These are phyloP conservation scores for Dryadula phaetusa DNA, from an alignment of 2,888 invertebrate species.

Conservation along the genomic window DNA sequence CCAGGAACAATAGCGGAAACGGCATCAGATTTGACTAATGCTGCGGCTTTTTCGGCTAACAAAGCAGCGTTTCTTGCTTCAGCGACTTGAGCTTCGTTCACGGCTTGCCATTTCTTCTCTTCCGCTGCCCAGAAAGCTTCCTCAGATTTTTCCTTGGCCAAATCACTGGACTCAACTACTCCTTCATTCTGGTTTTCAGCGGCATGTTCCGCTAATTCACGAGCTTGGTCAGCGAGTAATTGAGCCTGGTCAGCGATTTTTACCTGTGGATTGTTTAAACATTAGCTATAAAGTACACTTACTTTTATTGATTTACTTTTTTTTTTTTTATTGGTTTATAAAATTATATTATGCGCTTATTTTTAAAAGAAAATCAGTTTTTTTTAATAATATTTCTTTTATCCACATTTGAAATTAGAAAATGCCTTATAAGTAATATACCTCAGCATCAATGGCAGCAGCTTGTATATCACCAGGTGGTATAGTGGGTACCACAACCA, in stretches of 20 bases:
- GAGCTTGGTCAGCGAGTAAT: conserved; percentile 60
- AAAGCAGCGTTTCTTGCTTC: conserved; percentile 68
- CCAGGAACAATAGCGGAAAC: conserved; percentile 39
- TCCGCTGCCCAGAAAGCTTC: conserved; percentile 64
- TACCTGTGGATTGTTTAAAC: conserved; percentile 41
- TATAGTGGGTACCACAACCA: conserved; percentile 55
- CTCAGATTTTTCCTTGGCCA: conserved; percentile 54
- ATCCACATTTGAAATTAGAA: too few relatives aligned
- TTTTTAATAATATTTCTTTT: too few relatives aligned
- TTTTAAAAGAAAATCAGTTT: too few relatives aligned
- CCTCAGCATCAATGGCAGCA: conserved; percentile 71
- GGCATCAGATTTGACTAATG: conserved; percentile 52
- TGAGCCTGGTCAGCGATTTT: conserved; percentile 57
- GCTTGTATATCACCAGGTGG: conserved; percentile 72
- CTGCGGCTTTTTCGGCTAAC: conserved; percentile 58
- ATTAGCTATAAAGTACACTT: not conserved
- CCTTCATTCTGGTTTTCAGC: conserved; percentile 60
- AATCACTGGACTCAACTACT: conserved; percentile 53
- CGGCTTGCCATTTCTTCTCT: conserved; percentile 74
- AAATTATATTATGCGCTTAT: too few relatives aligned
- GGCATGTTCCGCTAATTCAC: conserved; percentile 58
- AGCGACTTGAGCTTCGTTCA: conserved; percentile 67
- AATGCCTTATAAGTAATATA: conserved; percentile 29
- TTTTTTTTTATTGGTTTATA: too few relatives aligned
- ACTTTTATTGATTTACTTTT: too few relatives aligned